Base-by-base conservation (phyloP, 2,888 invertebrate species). In the Lypha dubia region DNA sequence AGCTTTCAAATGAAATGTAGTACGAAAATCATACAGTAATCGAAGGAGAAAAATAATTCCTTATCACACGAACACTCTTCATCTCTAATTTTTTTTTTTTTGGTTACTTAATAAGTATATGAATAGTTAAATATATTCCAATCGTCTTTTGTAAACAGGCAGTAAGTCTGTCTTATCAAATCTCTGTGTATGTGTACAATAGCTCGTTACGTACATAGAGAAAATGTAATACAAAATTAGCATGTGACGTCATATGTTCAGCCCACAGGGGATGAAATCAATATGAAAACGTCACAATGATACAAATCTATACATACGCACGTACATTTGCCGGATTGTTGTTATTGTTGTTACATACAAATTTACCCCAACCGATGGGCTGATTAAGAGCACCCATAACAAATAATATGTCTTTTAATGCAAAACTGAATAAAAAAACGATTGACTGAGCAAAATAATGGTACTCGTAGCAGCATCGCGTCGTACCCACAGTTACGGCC, bases 221-320 rank as follows among this genome's bases (percentile, higher is more conserved):
- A n/a, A n/a, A 41, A 60, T 71, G 49, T 79, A 24, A 71, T 56
- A 56, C 17, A 44, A 49, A n/a, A 5, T 28, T 56, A 68, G 49
- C 77, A 77, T 77, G 80, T 84, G 80, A 84, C 80, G 73, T 81
- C 84, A 84, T 77, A 44, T 56, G 41, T 38, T 71, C 20, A 32
- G 20, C 38, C 73, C 62, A 49, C 20, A 77, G 63, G 77, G 76
- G 73, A 63, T 74, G 84, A 68, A 70, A 74, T 74, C 20, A 68
- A 74, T 63, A 20, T 15, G 46, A 65, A 73, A 73, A 56, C 22
- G 35, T 73, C 38, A 38, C 20, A 73, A 49, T 73, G 9, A 28
- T 24, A 56, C 35, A 62, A 51, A 51, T 2, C 15, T 44, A 28
- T 22, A 60, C 74, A 28, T 3, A 62, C 51, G 15, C 28, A 56